Base-by-base conservation (phyloP, 23 tunicate genomes). In the Trididemnum clinides region DNA sequence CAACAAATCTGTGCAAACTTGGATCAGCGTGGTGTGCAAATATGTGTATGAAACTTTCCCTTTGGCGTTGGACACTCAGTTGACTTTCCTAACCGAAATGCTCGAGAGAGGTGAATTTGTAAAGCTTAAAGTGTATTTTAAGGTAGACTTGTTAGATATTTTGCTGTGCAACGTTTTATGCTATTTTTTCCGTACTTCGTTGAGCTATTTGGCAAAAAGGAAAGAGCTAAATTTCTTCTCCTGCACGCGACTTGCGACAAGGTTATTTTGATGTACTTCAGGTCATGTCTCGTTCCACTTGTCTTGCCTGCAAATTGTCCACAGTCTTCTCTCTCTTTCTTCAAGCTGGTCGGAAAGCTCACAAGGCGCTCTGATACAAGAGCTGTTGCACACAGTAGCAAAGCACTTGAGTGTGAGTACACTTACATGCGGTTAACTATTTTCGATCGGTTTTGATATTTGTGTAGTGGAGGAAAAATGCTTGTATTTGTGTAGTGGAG, bases 41-140 rank as follows among this genome's bases (percentile, higher is more conserved):
- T 92, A 92, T 65, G 82, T 86, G 44, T 84, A 83, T 49, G 97
- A 92, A 36, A 87, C 97, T 32, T 92, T 92, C 71, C 97, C 97
- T 0, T 39, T 77, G 20, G 80, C 86, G 27, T 27, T 92, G 32
- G 38, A 30, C 1, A 63, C 71, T 21, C 97, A 92, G 39, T 26
- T 92, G 38, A 59, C 57, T 12, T 81, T 92, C 35, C 51, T 92
- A n/a, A 51, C 77, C 0, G 88, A 83, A 66, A 64, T 92, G 77
- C 81, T 92, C 0, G 91, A 86, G 1, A 82, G 83, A 71, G 97
- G 92, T 88, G 51, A 12, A 39, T 50, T 10, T 59, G n/a, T n/a
- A n/a, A n/a, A n/a, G n/a, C n/a, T n/a, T n/a, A n/a, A n/a, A n/a
- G n/a, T n/a, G n/a, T n/a, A n/a, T n/a, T n/a, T n/a, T n/a, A n/a